Base-by-base conservation (phyloP, 2,113 vertebrate species). In the Atractosteus spatula region DNA sequence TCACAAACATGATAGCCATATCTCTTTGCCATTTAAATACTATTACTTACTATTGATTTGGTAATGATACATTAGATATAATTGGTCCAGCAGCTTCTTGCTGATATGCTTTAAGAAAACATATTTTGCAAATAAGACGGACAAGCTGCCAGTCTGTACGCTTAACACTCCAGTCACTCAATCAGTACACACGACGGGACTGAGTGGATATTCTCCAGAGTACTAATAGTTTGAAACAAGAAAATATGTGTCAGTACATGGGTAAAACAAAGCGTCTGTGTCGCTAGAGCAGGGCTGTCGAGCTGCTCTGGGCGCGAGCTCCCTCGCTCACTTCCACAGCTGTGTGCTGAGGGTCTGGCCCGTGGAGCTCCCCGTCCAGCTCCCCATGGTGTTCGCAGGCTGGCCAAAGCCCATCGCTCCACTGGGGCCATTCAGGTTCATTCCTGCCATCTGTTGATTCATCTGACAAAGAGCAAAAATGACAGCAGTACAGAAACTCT, bases 331-430 rank as follows among this genome's bases (percentile, higher is more conserved):
- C 88, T 99, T 99, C 97, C 97, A 98, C 80, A 98, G 93, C 75
- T 99, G 97, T 79, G 94, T 99, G 90, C 96, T 98, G 78, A 99
- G 96, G 83, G 97, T 98, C 88, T 98, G 97, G 67, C 97, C 96
- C 5, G 97, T 93, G 3, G 94, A 81, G 56, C 85, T 83, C 61
- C 92, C 90, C 5, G 94, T 81, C 95, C 94, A 96, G 56, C 93
- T 91, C 2, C 94, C 90, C 0, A 89, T 84, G 7, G 95, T 91
- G 84, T 78, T 88, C 51, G 93, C 92, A 29, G 96, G 81, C 81
- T 94, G 96, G 14, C 87, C 87, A 8, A 95, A 94, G 7, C 90
- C 88, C 79, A 88, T 84, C 3, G 85, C 57, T 0, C 77, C 82
- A 65, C 79, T 89, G 0, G 87, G 82, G 4, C 90, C 89, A 51